These are phyloP conservation scores for Dendrolimus kikuchii DNA, from an alignment of 1,140 invertebrate genomes.

Conservation along the genomic window DNA sequence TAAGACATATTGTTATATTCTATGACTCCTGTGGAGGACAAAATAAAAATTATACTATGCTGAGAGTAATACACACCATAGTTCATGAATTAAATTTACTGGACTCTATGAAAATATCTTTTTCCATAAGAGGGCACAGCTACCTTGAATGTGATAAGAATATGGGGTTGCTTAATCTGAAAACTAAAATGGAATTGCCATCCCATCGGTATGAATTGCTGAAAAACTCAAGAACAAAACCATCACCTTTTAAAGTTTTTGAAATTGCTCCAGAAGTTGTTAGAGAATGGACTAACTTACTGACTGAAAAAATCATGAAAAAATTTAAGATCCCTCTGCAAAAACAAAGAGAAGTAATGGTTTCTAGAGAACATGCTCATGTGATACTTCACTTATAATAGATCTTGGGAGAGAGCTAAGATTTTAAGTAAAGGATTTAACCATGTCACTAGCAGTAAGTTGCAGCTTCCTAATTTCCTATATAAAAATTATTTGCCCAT, in stretches of 20 bases:
- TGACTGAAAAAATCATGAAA: slow-evolving; percentile 1
- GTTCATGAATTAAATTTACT: slow-evolving; percentile 13
- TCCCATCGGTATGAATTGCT: background rate
- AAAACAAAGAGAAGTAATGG: slow-evolving; percentile 4
- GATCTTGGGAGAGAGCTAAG: slow-evolving; percentile 2
- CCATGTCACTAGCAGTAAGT: slow-evolving; percentile 2
- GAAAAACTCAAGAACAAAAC: background rate
- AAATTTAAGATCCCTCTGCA: slow-evolving; percentile 3
- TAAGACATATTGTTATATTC: slow-evolving; percentile 20
- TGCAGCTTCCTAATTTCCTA: slow-evolving; percentile 2
- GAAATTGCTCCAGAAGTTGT: slow-evolving; percentile 2
- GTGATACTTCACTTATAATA: slow-evolving; percentile 2
- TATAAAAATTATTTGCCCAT: slow-evolving; percentile 4
- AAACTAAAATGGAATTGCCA: slow-evolving; percentile 2
- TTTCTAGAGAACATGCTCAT: slow-evolving; percentile 3
- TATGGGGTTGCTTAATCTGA: slow-evolving; percentile 4
- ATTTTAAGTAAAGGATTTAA: slow-evolving; percentile 5
- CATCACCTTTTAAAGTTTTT: background rate
- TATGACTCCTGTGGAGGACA: slow-evolving; percentile 30
- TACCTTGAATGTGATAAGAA: slow-evolving; percentile 8
- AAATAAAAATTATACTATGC: slow-evolving; percentile 35
- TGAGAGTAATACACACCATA: slow-evolving; percentile 16
- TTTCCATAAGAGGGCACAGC: slow-evolving; percentile 1
- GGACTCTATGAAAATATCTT: slow-evolving; percentile 19
- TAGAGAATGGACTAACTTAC: slow-evolving; percentile 1